Percentiles rank a stretch among this genome's conserved stretches.
These are phyloP conservation scores for Istiophorus platypterus DNA, from an alignment of 2,113 vertebrate genomes.

Conservation along the genomic window DNA sequence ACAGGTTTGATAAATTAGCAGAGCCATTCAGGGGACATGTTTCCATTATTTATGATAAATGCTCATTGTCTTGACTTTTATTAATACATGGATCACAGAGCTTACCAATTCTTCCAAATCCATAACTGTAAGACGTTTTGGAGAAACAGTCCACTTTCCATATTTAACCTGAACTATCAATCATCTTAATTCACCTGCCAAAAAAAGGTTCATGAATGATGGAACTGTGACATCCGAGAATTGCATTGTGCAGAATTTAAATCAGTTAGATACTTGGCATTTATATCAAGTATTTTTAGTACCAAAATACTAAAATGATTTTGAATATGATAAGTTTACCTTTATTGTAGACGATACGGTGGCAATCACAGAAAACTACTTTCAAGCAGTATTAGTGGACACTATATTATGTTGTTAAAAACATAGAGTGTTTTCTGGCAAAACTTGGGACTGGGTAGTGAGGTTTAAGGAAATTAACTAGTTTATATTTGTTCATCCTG, in stretches of 20 bases:
- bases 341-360: no score
- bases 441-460: no score
- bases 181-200: not conserved
- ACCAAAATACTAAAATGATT: not conserved
- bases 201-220: not conserved
- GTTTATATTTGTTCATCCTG: no score
- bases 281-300: not conserved
- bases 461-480: no score
- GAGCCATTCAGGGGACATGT: constrained; percentile 15
- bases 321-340: no score
- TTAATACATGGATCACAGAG: not conserved
- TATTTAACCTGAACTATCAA: constrained; percentile 3
- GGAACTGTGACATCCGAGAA: not conserved
- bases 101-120: not conserved
- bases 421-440: no score
- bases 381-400: not conserved
- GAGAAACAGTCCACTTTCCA: constrained; percentile 13
- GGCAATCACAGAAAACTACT: no score
- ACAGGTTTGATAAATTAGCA: constrained; percentile 30
- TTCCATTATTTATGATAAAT: constrained; percentile 20
- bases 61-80: constrained; percentile 2
- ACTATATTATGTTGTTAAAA: not conserved
- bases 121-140: constrained; percentile 3
- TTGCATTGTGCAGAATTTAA: not conserved
- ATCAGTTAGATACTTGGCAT: not conserved